Percentiles rank a stretch among this genome's conserved stretches.
These are phyloP conservation scores for Chironomus tepperi DNA, from an alignment of 1,140 invertebrate species.

Conservation along the genomic window DNA sequence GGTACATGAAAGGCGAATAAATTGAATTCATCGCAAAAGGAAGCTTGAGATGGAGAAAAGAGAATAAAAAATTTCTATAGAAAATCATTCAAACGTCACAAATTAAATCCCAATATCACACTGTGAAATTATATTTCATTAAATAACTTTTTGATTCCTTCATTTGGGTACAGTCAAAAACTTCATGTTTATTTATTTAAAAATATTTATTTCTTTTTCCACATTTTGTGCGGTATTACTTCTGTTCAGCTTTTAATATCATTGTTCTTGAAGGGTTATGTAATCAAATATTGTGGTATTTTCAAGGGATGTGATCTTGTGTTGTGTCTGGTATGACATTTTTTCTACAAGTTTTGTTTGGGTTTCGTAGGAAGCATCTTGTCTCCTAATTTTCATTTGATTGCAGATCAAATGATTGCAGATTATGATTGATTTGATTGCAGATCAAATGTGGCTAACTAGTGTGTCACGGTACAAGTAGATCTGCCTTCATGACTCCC, in stretches of 20 bases:
- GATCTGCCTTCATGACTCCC: no score
- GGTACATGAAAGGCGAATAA: neutral
- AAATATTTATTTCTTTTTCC: neutral
- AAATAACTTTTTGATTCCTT: neutral
- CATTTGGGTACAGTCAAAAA: neutral
- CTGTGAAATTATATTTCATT: neutral
- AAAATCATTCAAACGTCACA: slow-evolving; percentile 1
- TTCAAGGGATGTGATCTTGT: no score
- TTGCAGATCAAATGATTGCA: no score
- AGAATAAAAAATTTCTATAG: neutral
- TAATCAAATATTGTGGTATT: no score
- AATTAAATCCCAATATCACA: slow-evolving; percentile 13
- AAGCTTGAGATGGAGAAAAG: neutral
- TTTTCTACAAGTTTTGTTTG: no score
- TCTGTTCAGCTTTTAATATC: neutral
- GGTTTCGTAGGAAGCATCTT: no score
- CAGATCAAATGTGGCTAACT: no score
- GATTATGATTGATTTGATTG: no score
- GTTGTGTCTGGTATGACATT: no score
- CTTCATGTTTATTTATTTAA: neutral
- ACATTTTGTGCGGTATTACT: neutral
- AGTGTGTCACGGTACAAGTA: no score
- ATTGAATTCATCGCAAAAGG: neutral
- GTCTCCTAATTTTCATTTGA: no score
- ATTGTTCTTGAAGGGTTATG: neutral